Evolutionary conservation across 2,113 vertebrate genomes (phyloP).

Genomic region (Aythya baeri): DNA sequence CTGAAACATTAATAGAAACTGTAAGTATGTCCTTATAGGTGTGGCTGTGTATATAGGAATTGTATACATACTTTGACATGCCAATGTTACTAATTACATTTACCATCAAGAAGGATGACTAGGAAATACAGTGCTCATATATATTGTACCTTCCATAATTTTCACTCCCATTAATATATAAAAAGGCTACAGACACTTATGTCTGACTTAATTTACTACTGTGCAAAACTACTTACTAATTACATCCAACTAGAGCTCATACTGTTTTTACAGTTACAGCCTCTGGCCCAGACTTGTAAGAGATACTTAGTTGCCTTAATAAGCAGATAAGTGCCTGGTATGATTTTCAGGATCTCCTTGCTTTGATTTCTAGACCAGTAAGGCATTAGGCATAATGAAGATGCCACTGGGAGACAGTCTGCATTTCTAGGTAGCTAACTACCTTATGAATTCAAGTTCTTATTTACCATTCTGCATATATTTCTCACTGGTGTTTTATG

Average conservation of each 20-base stretch:
- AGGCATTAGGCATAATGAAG: background rate
- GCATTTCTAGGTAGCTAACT: background rate
- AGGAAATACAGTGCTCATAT: background rate
- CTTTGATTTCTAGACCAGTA: background rate
- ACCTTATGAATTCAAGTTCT: background rate
- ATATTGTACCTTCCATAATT: background rate
- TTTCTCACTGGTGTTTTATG: background rate
- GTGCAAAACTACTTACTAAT: background rate
- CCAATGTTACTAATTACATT: background rate
- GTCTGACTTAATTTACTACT: background rate
- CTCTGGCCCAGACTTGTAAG: background rate
- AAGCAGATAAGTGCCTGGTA: background rate
- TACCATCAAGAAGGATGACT: background rate
- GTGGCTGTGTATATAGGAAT: background rate
- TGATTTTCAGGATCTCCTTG: background rate
- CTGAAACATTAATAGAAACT: background rate
- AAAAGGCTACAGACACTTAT: background rate
- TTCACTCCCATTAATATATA: background rate
- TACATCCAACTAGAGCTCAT: background rate
- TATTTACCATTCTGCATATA: background rate
- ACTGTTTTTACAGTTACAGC: background rate
- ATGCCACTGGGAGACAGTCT: background rate
- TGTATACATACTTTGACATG: fast-evolving
- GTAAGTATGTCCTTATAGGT: background rate
- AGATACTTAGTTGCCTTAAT: background rate